Percentiles rank a stretch among this genome's conserved stretches.
These are phyloP conservation scores for Eumaeus atala DNA, from an alignment of 1,140 invertebrate species.

Conservation along the genomic window DNA sequence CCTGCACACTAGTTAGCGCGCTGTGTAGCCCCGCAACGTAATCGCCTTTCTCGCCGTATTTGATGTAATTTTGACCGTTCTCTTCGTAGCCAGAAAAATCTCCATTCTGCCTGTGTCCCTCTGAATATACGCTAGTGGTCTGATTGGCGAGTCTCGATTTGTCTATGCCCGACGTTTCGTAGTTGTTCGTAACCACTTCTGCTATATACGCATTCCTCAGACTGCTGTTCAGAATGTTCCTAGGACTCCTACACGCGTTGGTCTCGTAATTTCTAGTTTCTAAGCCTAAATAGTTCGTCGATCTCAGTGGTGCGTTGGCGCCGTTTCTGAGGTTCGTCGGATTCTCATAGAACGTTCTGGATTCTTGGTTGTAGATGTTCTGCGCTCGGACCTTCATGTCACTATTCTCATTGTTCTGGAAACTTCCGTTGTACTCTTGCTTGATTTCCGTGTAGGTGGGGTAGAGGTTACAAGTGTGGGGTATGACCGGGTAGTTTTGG, in stretches of 20 bases:
- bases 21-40: slow-evolving; percentile 48
- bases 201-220: slow-evolving; percentile 48
- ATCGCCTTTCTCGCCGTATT: slow-evolving; percentile 45
- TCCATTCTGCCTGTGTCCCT: slow-evolving; percentile 48
- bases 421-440: slow-evolving; percentile 47
- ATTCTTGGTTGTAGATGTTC: slow-evolving; percentile 43
- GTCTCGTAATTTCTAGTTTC: slow-evolving; percentile 53
- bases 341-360: slow-evolving; percentile 58
- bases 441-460: slow-evolving; percentile 63
- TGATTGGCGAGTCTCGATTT: slow-evolving; percentile 39
- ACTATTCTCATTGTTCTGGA: slow-evolving; percentile 33
- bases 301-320: slow-evolving; percentile 31
- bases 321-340: slow-evolving; percentile 45
- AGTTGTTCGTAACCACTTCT: slow-evolving; percentile 50
- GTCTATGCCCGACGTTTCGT: slow-evolving; percentile 41
- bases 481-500: slow-evolving; percentile 59
- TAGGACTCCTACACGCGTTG: slow-evolving; percentile 50
- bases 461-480: slow-evolving; percentile 57
- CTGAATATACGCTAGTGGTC: slow-evolving; percentile 37
- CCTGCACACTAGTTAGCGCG: slow-evolving; percentile 40
- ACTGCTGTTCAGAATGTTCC: slow-evolving; percentile 46
- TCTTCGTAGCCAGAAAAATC: slow-evolving; percentile 53
- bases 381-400: slow-evolving; percentile 40
- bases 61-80: slow-evolving; percentile 34
- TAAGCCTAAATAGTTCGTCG: slow-evolving; percentile 46